Conservation (phyloP, 2,888 invertebrate genomes). For the Leptinotarsa peninsularis region DNA sequence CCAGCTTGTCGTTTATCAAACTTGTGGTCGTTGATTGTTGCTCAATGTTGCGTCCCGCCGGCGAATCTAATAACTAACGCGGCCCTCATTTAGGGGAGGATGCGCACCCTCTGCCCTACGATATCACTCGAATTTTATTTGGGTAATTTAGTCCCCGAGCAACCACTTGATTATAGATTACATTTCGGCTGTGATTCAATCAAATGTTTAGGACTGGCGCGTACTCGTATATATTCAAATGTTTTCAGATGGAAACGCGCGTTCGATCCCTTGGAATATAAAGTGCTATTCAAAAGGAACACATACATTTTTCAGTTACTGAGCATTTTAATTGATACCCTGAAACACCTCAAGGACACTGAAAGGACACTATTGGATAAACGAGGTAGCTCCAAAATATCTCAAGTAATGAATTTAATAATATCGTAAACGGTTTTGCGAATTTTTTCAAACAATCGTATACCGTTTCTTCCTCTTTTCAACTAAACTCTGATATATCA, state of each 20-base stretch:
- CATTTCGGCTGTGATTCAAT: conserved; percentile 50
- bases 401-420: too few species aligned
- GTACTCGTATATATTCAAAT: conserved; percentile 10
- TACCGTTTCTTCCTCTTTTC: too few species aligned
- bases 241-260: neutral
- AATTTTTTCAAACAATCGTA: too few species aligned
- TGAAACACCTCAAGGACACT: too few species aligned
- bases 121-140: conserved; percentile 59
- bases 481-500: too few species aligned
- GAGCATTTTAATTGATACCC: too few species aligned
- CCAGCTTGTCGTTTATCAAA: conserved; percentile 12
- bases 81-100: conserved; percentile 42
- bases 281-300: too few species aligned
- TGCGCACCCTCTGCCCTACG: conserved; percentile 48
- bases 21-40: conserved; percentile 22
- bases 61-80: conserved; percentile 41
- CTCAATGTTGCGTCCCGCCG: conserved; percentile 20
- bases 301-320: too few species aligned
- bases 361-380: too few species aligned
- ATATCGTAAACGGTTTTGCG: too few species aligned
- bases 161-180: conserved; percentile 54
- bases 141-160: conserved; percentile 56
- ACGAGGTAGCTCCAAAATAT: too few species aligned
- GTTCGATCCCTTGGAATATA: too few species aligned
- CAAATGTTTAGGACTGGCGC: conserved; percentile 24